A percentile compares a stretch with the other conserved stretches of the same genome.
These are phyloP conservation scores for Liopterus haemorrhoidalis DNA, from an alignment of 2,888 invertebrate genomes.

Conservation along the genomic window DNA sequence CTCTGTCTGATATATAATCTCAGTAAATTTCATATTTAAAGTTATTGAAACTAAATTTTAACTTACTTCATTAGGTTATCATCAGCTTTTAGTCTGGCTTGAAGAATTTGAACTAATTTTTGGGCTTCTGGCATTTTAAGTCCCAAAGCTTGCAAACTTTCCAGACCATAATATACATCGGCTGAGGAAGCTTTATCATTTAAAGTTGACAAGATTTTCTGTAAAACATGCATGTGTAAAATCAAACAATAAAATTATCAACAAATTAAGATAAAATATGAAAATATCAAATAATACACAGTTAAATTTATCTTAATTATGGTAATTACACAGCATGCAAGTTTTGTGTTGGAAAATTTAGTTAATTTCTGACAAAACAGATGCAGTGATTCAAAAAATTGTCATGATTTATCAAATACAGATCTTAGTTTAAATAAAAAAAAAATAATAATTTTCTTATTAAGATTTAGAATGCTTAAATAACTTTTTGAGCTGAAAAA, in stretches of 20 bases:
- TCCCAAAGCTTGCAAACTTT: slow-evolving; percentile 62
- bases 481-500: too few relatives aligned
- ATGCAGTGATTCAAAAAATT: too few relatives aligned
- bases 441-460: too few relatives aligned
- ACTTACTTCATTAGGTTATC: slow-evolving; percentile 67
- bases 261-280: not conserved
- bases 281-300: too few relatives aligned
- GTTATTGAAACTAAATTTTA: slow-evolving; percentile 17
- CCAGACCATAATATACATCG: slow-evolving; percentile 70
- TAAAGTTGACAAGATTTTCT: slow-evolving; percentile 53
- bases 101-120: slow-evolving; percentile 66
- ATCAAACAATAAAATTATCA: not conserved
- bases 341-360: too few relatives aligned
- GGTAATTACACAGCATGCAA: too few relatives aligned
- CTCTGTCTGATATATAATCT: too few relatives aligned
- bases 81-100: slow-evolving; percentile 76
- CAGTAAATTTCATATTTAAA: slow-evolving; percentile 5
- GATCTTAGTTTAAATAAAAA: too few relatives aligned
- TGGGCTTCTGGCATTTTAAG: slow-evolving; percentile 58
- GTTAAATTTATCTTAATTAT: too few relatives aligned
- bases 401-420: too few relatives aligned
- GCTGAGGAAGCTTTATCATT: slow-evolving; percentile 60
- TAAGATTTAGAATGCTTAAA: too few relatives aligned
- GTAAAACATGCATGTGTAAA: slow-evolving; percentile 25
- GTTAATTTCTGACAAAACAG: too few relatives aligned